phyloP scores from a whole-genome alignment of 2,797 vertebrate genomes.

The Lemur catta region DNA sequence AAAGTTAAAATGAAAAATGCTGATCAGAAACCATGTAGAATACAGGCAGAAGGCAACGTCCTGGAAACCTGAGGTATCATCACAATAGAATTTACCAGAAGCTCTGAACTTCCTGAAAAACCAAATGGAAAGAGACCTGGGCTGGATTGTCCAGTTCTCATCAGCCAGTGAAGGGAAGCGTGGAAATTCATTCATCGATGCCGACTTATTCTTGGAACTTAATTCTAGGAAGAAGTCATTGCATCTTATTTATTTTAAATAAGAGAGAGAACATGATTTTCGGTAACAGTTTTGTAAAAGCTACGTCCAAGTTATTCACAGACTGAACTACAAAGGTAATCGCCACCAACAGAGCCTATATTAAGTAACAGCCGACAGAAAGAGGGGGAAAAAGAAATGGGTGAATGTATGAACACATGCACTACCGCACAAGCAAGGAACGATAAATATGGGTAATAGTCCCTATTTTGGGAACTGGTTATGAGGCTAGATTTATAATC shows the following conservation, averaged over 20 bases:
- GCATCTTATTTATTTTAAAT: not conserved
- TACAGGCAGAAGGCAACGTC: not conserved
- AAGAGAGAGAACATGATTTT: not conserved
- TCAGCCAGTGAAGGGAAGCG: not conserved
- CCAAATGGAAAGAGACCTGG: not conserved
- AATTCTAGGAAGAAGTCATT: not conserved
- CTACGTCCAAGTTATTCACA: not conserved
- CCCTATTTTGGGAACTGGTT: not conserved
- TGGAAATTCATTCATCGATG: not conserved
- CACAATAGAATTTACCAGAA: not conserved
- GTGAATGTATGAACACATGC: not conserved
- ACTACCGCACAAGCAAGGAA: not conserved
- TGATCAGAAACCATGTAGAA: not conserved
- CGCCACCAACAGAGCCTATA: not conserved
- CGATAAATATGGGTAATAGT: not conserved
- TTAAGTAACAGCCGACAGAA: not conserved
- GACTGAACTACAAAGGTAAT: not conserved
- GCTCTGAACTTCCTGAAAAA: not conserved
- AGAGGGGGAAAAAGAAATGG: not conserved
- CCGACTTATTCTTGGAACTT: not conserved
- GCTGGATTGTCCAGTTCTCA: not conserved
- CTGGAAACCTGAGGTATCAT: not conserved
- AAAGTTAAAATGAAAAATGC: not conserved
- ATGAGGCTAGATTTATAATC: not conserved
- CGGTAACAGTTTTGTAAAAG: not conserved